Conservation (phyloP, 2,797 vertebrate species). For the Cryptoprocta ferox region DNA sequence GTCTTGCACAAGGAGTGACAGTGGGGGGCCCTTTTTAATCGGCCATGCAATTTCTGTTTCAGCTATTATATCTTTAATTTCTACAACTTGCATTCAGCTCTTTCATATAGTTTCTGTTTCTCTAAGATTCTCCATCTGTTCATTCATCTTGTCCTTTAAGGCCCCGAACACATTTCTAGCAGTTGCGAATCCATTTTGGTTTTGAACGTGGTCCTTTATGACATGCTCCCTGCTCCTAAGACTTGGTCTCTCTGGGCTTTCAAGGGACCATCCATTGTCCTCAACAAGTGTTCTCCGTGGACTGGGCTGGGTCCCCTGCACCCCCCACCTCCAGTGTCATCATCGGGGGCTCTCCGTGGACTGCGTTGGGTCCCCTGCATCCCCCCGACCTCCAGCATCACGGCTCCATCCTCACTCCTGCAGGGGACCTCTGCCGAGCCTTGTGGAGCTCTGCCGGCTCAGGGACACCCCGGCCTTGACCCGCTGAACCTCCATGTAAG, state of each 20-base stretch:
- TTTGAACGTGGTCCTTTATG: background rate
- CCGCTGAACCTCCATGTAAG: background rate
- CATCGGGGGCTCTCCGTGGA: background rate
- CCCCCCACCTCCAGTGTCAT: too few relatives aligned
- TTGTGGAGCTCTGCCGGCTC: rapidly evolving
- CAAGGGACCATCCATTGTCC: background rate
- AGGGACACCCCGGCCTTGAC: background rate
- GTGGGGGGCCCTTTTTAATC: background rate
- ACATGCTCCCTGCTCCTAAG: background rate
- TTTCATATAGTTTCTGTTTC: background rate
- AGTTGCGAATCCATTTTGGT: background rate
- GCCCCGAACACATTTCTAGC: background rate
- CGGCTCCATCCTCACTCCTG: background rate
- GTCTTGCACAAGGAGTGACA: background rate
- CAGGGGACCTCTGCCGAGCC: background rate
- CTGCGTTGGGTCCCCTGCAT: background rate
- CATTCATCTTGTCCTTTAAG: background rate
- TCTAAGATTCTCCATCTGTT: background rate
- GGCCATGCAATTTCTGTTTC: background rate
- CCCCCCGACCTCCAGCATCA: background rate
- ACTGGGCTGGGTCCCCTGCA: background rate
- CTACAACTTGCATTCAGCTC: background rate
- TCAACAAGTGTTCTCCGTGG: background rate
- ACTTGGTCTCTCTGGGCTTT: background rate
- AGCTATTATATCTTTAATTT: background rate